Conservation (phyloP, 2,888 invertebrate species). For the Drosophila quinaria region DNA sequence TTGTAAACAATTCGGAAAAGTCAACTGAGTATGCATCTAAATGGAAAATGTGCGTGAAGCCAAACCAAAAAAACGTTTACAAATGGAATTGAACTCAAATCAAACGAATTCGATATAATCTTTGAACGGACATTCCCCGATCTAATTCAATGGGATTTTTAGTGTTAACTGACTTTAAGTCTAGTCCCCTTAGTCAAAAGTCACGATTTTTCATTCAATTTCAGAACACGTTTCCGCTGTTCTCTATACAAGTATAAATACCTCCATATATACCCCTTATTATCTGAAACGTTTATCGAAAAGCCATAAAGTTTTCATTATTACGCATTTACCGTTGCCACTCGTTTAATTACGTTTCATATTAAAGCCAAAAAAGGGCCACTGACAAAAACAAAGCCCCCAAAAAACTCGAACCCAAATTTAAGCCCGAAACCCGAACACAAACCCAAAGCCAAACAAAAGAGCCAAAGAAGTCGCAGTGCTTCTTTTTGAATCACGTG, state of each 20-base stretch:
- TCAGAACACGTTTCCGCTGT: conserved; percentile 52
- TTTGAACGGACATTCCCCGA: not conserved
- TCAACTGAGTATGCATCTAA: conserved; percentile 56
- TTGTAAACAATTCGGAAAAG: conserved; percentile 62
- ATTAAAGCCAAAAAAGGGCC: conserved; percentile 65
- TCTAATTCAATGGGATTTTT: conserved; percentile 13
- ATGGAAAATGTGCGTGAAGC: conserved; percentile 29
- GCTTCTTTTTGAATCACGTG: conserved; percentile 67
- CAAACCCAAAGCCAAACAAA: conserved; percentile 42
- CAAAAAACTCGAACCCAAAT: not conserved
- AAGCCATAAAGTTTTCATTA: conserved; percentile 80
- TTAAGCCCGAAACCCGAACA: conserved; percentile 4
- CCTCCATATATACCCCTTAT: conserved; percentile 27
- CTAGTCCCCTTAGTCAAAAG: conserved; percentile 2
- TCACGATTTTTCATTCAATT: conserved; percentile 45
- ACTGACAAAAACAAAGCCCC: conserved; percentile 39
- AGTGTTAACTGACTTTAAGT: conserved; percentile 11
- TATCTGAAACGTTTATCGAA: conserved; percentile 74
- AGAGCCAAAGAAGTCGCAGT: conserved; percentile 36
- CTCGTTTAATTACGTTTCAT: conserved; percentile 74
- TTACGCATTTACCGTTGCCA: conserved; percentile 78
- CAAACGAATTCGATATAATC: conserved; percentile 32
- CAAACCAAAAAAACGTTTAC: conserved; percentile 43
- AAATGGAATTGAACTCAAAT: conserved; percentile 33
- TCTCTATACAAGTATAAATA: conserved; percentile 15